A percentile compares a stretch with the other conserved stretches of the same genome.
phyloP scores from a whole-genome alignment of 2,797 vertebrate species.

The Lacerta bilineata region DNA sequence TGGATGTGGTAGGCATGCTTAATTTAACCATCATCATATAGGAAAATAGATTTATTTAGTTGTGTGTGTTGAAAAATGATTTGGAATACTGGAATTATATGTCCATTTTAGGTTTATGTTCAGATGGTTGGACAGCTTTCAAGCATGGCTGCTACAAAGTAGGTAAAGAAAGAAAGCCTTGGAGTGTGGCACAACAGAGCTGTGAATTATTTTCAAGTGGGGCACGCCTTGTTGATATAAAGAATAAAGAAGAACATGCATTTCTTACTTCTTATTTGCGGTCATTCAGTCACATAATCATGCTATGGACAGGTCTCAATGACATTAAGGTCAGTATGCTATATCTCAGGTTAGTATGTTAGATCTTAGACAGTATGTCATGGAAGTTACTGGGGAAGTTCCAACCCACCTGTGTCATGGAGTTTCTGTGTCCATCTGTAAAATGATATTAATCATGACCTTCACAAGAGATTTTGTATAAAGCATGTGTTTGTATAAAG shows the following conservation, averaged over 20 bases:
- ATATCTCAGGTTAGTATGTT: background rate
- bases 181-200: constrained; percentile 79
- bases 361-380: background rate
- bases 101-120: constrained; percentile 80
- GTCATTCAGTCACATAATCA: constrained; percentile 79
- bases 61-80: background rate
- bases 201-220: constrained; percentile 77
- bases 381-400: background rate
- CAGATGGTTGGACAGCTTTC: constrained; percentile 83
- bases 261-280: constrained; percentile 83
- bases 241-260: constrained; percentile 79
- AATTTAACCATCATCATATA: background rate
- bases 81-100: constrained; percentile 37
- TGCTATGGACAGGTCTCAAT: constrained; percentile 89
- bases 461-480: background rate
- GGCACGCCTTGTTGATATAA: constrained; percentile 85
- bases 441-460: background rate
- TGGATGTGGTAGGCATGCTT: background rate
- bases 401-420: background rate
- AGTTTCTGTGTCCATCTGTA: background rate
- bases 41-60: background rate
- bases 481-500: background rate
- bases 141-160: constrained; percentile 85
- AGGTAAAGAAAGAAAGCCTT: constrained; percentile 74
- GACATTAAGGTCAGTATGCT: constrained; percentile 82